Evolutionary conservation across 2,888 invertebrate genomes (phyloP), one percentile per base, ranked within the genome.

Genomic region (Smittia aterrima): DNA sequence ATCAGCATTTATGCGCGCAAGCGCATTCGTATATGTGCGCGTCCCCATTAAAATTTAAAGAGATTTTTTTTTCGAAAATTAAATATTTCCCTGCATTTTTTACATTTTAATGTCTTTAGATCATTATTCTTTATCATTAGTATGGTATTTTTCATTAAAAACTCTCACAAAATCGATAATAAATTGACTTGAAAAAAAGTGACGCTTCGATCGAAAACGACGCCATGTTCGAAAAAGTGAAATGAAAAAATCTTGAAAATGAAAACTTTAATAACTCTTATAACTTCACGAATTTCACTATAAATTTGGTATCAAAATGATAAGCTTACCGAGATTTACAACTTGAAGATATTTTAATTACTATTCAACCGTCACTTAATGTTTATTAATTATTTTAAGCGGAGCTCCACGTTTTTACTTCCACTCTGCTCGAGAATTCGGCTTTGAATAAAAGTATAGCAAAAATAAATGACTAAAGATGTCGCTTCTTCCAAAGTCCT

Each of bases 141-240:
- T n/a, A n/a, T n/a, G n/a, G n/a, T n/a, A n/a, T n/a, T n/a, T n/a
- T n/a, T n/a, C n/a, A n/a, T n/a, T n/a, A n/a, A n/a, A n/a, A n/a
- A n/a, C n/a, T n/a, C n/a, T n/a, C n/a, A n/a, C n/a, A 22, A n/a
- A 58, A 22, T 9, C n/a, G 7, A 18, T 7, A 47, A 47, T 47
- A 6, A 6, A 3, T 47, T 47, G n/a, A 22, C 2, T 22, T 58
- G 7, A 9, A 18, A 58, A 22, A 54, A 71, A 71, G 22, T 32
- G 70, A 71, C 70, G 70, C 70, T 54, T 58, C 25, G 22, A n/a
- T 9, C 13, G 38, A 64, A 66, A 24, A 40, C 24, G 70, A 53
- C 70, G 70, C 70, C 70, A 71, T 71, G 54, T 71, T 71, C 54
- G 67, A 67, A 67, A 66, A 38, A 32, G 1, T 27, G 18, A 66